A percentile compares a stretch with the other conserved stretches of the same genome.
These are phyloP conservation scores for Anguilla pacifica DNA, from an alignment of 2,797 vertebrate genomes.

Conservation along the genomic window DNA sequence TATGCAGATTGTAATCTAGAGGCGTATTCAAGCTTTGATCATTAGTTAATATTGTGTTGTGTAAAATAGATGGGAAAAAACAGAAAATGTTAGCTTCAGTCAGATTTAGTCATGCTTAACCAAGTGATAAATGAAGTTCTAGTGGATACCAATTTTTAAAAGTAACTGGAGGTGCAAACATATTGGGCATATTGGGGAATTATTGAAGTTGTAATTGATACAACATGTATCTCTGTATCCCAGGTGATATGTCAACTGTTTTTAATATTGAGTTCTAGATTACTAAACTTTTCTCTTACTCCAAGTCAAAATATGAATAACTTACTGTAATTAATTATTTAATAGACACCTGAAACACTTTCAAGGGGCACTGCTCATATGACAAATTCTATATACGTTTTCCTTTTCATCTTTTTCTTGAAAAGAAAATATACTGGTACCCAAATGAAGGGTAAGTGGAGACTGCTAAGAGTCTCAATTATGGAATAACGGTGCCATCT, in stretches of 20 bases:
- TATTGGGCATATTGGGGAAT: too few relatives aligned
- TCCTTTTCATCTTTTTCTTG: not conserved
- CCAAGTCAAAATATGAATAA: not conserved
- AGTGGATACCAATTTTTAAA: not conserved
- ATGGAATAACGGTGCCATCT: constrained; percentile 10
- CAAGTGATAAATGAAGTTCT: not conserved
- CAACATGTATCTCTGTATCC: not conserved
- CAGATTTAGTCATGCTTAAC: not conserved
- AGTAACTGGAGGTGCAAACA: not conserved
- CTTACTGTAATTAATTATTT: not conserved
- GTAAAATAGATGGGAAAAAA: not conserved
- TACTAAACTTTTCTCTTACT: not conserved
- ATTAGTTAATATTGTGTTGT: not conserved
- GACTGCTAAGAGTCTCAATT: not conserved
- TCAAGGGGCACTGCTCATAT: not conserved
- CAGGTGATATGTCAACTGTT: not conserved
- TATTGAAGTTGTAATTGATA: not conserved
- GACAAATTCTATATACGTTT: not conserved
- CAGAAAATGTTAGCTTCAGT: not conserved
- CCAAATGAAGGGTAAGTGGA: not conserved
- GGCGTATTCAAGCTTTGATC: not conserved
- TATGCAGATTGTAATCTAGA: not conserved
- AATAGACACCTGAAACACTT: not conserved
- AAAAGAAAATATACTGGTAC: not conserved
- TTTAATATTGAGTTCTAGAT: not conserved